These are phyloP conservation scores for Parnassius mnemosyne DNA, from an alignment of 2,888 invertebrate genomes.

Conservation along the genomic window DNA sequence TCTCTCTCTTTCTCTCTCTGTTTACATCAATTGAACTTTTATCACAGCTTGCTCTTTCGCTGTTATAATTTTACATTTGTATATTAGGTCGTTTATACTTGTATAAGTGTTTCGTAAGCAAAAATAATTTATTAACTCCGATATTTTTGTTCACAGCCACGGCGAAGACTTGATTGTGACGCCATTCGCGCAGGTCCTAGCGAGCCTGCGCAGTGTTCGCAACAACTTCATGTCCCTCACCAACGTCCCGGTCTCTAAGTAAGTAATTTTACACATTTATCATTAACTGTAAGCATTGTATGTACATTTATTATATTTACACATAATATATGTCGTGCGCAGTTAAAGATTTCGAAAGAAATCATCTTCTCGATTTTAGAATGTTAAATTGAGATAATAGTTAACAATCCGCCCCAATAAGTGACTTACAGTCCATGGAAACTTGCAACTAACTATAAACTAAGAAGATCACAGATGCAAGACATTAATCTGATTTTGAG, in stretches of 20 bases:
- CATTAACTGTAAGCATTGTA: background rate
- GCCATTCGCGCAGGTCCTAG: conserved; percentile 99
- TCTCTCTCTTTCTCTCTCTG: too few species aligned
- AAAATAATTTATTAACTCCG: conserved; percentile 3
- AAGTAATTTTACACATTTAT: conserved; percentile 75
- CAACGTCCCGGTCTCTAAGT: conserved; percentile 94
- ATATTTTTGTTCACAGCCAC: conserved; percentile 83
- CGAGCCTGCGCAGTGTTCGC: conserved; percentile 98
- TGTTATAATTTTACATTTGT: too few species aligned
- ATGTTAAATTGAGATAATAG: too few species aligned
- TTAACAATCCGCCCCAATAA: too few species aligned
- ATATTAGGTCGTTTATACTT: too few species aligned
- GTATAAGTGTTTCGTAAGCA: background rate
- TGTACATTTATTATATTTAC: background rate
- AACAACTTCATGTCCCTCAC: conserved; percentile 98
- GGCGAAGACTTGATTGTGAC: conserved; percentile 99
- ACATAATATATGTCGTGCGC: background rate
- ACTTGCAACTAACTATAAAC: too few species aligned
- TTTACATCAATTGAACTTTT: too few species aligned
- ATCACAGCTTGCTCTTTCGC: too few species aligned
- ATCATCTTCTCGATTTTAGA: background rate
- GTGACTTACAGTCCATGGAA: too few species aligned
- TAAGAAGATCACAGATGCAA: too few species aligned
- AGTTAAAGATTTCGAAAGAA: background rate
- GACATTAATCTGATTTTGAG: too few species aligned